Evolutionary conservation across 2,888 invertebrate species (phyloP).

Genomic region (Diarsia brunnea): DNA sequence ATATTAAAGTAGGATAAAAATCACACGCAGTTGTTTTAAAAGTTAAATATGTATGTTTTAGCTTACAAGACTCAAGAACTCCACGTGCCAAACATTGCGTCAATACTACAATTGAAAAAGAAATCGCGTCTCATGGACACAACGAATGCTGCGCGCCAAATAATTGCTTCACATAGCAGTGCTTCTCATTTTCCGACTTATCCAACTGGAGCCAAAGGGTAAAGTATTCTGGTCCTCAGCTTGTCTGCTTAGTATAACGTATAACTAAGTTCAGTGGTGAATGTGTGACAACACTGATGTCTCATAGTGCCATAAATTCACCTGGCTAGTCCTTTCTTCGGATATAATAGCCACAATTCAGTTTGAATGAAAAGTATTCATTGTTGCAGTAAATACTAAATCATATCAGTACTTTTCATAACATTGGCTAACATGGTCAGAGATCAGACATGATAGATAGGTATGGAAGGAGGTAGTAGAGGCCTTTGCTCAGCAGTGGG

Average conservation of each 20-base stretch:
- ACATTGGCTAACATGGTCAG: not conserved
- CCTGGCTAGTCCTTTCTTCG: not conserved
- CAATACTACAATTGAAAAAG: constrained; percentile 91
- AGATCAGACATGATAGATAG: too few relatives aligned
- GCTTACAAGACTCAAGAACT: constrained; percentile 88
- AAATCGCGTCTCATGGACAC: constrained; percentile 91
- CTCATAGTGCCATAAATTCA: not conserved
- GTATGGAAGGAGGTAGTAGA: too few relatives aligned
- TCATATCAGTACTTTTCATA: not conserved
- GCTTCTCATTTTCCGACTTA: constrained; percentile 75
- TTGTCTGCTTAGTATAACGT: constrained; percentile 1
- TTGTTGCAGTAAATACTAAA: not conserved
- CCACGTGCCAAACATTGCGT: constrained; percentile 91
- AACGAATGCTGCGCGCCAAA: constrained; percentile 91
- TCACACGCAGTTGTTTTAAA: not conserved
- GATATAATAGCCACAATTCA: not conserved
- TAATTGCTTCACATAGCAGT: constrained; percentile 90
- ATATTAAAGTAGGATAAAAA: constrained; percentile 3
- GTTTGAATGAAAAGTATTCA: not conserved
- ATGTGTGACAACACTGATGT: not conserved
- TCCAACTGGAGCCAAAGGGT: constrained; percentile 67
- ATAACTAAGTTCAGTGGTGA: constrained; percentile 19
- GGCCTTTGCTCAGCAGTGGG: too few relatives aligned
- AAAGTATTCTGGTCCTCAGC: constrained; percentile 38
- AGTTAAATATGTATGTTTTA: constrained; percentile 56